Base-by-base conservation (phyloP, 2,888 invertebrate genomes). In the Acleris laterana region DNA sequence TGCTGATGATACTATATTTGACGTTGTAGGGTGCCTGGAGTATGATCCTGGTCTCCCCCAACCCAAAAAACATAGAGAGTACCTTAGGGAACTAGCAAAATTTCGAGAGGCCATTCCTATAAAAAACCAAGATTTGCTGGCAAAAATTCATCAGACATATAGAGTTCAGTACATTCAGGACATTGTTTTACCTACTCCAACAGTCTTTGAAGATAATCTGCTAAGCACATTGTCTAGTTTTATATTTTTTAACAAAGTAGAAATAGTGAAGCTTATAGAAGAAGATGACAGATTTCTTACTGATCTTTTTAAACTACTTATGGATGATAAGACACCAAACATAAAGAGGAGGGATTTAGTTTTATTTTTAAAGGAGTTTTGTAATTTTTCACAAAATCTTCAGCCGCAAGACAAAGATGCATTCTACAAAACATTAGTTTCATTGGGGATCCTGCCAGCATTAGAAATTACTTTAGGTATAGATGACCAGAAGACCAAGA, bases 211-310 rank as follows among this genome's bases (percentile, higher is more conserved):
- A 87, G 99, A 99, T 89, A 99, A 99, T 88, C 96, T 99, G 95
- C 95, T 99, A 73, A 99, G 98, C 80, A 98, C 99, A 69, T 94
- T 99, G 81, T 98, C 97, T 85, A 99, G 99, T 94, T 99, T 99
- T 94, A 98, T 99, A 92, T 99, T 99, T 94, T 99, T 99, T 93
- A 99, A 99, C 93, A 99, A 99, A 94, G 98, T 99, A 85, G 99
- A 99, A 94, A 99, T 99, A 92, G 99, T 99, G 76, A 98, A 97
- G 76, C 95, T 98, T 83, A 97, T 99, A 87, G 96, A 99, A 94
- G 99, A 99, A 82, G 99, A 99, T 93, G 99, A 99, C 79, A 97
- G 97, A 85, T 98, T 99, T 93, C 94, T 99, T 83, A 96, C 96
- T 63, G 98, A 99, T 89, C 94, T 99, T 77, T 99, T 99, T 93